phyloP scores from a whole-genome alignment of 2,888 invertebrate genomes.

The Drosophila affinis region DNA sequence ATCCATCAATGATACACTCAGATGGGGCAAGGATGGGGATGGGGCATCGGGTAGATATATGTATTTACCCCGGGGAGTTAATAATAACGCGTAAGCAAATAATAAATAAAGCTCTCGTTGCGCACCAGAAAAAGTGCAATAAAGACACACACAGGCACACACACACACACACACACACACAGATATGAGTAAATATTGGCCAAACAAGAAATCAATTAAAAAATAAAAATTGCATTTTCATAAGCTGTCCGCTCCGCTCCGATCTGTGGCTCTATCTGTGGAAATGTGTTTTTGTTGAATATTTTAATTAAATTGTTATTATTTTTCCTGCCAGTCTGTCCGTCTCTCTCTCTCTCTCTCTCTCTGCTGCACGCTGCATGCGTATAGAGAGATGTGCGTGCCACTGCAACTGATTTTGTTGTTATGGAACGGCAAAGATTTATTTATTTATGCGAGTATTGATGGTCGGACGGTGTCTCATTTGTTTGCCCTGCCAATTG shows the following conservation, averaged over 20 bases:
- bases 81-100: constrained; percentile 57
- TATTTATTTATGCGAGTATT: constrained; percentile 73
- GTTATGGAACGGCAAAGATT: constrained; percentile 75
- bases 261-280: constrained; percentile 27
- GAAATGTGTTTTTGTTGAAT: constrained; percentile 70
- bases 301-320: constrained; percentile 77
- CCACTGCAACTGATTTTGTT: constrained; percentile 75
- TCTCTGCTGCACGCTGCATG: constrained; percentile 3
- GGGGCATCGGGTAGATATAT: neutral
- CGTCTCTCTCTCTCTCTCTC: constrained; percentile 10
- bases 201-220: constrained; percentile 77
- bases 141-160: constrained; percentile 3
- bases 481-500: constrained; percentile 58
- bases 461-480: constrained; percentile 57
- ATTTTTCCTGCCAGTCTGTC: constrained; percentile 53
- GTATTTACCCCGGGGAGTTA: constrained; percentile 46
- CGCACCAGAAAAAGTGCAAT: constrained; percentile 41
- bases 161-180: neutral
- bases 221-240: constrained; percentile 73
- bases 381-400: constrained; percentile 54
- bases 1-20: neutral
- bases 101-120: constrained; percentile 53
- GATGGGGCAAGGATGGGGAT: neutral
- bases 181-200: constrained; percentile 63
- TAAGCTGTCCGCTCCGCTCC: constrained; percentile 62